Base-by-base conservation (phyloP, 2,113 vertebrate genomes). In the Gymnobelideus leadbeateri region DNA sequence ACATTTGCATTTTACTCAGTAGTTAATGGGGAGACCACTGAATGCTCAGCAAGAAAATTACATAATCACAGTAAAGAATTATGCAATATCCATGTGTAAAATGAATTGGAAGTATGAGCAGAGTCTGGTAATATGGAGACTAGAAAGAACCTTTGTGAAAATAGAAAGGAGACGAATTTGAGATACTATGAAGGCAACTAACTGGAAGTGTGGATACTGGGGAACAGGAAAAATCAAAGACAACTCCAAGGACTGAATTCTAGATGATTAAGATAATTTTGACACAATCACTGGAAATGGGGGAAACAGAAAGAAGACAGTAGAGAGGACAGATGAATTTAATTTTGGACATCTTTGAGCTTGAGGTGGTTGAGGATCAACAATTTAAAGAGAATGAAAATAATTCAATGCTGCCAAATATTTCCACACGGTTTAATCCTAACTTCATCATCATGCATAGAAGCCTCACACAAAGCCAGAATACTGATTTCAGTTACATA, bases 341-440 rank as follows among this genome's bases (percentile, higher is more conserved):
- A 93, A 26, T 89, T 96, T 93, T 77, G 52, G 51, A 84, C 53
- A n/a, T 95, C 25, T 28, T 91, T 51, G 47, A 95, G 93, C 94
- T 95, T 92, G 91, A 54, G 11, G n/a, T 91, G 47, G 92, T 90
- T 68, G 90, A 92, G 50, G 47, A 68, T 31, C n/a, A 93, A 9
- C 49, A 95, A 90, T 94, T 94, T 31, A 91, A 68, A 96, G 25
- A 93, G 90, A 96, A 52, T 21, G 24, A 91, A 97, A 94, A 92
- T 95, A 94, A 91, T 28, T 94, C 92, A 96, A 96, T 93, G 52
- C 5, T 14, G 93, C 37, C 94, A 96, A 49, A 94, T 31, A 95
- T 51, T 96, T 96, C 91, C 93, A 47, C 12, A 94, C 28, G 92
- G 53, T 49, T 94, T 47, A 94, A 95, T 24, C 92, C 49, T 94